Evolutionary conservation across 2,888 invertebrate genomes (phyloP), one percentile per base, ranked within the genome.

Genomic region (Drosophila lacicola): DNA sequence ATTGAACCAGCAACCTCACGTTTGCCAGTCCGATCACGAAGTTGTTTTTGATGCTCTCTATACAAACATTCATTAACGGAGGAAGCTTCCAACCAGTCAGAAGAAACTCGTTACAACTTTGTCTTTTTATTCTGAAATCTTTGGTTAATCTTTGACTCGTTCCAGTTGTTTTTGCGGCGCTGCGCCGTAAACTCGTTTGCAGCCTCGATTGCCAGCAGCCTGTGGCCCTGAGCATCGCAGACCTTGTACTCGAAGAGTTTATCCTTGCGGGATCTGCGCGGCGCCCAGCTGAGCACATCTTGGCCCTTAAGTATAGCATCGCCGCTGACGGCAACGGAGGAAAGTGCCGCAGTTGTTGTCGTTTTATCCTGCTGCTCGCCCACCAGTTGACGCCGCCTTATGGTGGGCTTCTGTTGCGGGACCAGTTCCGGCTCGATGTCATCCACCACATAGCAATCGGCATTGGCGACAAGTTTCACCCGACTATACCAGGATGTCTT

Each of bases 161-260:
- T 82, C 91, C 91, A 91, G 13, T 80, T 69, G 64, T 91, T 91
- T 53, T 87, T 88, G 4, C 66, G 69, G 3, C 90, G 64, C 3
- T 69, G 34, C n/a, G 77, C 58, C 0, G 88, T 84, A 50, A 90
- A 91, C 65, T 91, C 90, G 53, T 85, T 90, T 9, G 34, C 63
- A 6, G 72, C 58, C 29, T 82, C 88, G 13, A 80, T 73, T 0
- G 74, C 74, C 53, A 74, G 58, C 1, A 86, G 60, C 4, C 65
- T 63, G 5, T 66, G 42, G 0, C 66, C 70, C 13, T 46, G 36
- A 0, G 17, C 64, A 33, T 72, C 77, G 5, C 65, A 60, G 19
- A 72, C 47, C 64, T 68, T 82, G 50, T 91, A 91, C 8, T 58
- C 45, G 60, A 83, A 90, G 2, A 86, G 19, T 62, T 89, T 89